Percentiles rank a stretch among this genome's conserved stretches.
Conservation (phyloP, 2,113 vertebrate species). For the Pristiophorus japonicus region DNA sequence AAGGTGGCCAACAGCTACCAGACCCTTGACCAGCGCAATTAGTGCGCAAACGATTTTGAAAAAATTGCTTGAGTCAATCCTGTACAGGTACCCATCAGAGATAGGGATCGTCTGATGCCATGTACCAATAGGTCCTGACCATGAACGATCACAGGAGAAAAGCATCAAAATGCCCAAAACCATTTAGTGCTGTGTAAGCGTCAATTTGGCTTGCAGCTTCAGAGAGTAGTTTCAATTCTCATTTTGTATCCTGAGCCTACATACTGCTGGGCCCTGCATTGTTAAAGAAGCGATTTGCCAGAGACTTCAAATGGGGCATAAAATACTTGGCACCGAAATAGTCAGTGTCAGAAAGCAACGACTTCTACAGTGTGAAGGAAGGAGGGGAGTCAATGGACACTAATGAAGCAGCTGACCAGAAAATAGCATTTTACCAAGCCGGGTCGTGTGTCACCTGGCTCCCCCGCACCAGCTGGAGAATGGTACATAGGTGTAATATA, state of each 20-base stretch:
- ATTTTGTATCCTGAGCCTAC: not conserved
- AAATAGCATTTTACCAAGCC: too few species aligned
- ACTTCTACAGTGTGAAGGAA: not conserved
- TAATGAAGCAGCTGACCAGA: not conserved
- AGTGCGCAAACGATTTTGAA: not conserved
- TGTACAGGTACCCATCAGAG: not conserved
- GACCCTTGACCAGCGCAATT: not conserved
- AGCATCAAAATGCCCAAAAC: not conserved
- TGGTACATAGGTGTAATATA: too few species aligned
- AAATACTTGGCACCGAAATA: not conserved
- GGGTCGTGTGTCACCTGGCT: too few species aligned
- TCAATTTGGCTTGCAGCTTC: not conserved
- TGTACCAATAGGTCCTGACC: not conserved
- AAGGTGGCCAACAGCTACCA: too few species aligned
- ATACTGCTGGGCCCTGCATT: not conserved
- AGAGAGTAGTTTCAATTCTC: not conserved
- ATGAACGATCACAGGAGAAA: not conserved
- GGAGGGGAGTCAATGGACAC: not conserved
- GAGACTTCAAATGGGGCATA: not conserved
- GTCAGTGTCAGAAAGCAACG: not conserved
- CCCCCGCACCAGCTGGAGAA: too few species aligned
- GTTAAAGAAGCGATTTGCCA: not conserved
- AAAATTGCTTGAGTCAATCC: not conserved
- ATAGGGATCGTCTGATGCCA: not conserved
- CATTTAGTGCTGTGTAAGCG: not conserved